Conservation (phyloP, 2,113 vertebrate species). For the Chiloscyllium plagiosum region DNA sequence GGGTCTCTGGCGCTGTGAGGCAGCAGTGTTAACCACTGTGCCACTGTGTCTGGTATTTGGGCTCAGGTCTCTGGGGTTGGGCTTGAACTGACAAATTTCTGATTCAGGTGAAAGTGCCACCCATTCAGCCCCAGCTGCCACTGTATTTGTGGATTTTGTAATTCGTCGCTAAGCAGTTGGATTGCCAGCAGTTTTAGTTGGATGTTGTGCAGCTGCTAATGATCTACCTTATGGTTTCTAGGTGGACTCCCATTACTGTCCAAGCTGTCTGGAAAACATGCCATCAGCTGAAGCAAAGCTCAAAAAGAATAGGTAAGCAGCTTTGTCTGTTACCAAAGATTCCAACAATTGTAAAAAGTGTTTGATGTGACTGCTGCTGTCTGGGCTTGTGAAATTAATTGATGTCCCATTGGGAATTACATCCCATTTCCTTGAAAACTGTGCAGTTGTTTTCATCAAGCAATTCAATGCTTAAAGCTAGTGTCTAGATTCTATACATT, state of each 20-base stretch:
- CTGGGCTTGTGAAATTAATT: neutral
- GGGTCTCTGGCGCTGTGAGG: too few relatives aligned
- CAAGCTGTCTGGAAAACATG: conserved; percentile 98
- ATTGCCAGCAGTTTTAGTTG: neutral
- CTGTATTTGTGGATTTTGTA: neutral
- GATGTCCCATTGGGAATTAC: neutral
- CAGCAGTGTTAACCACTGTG: too few relatives aligned
- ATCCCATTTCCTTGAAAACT: neutral
- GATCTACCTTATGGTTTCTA: conserved; percentile 45
- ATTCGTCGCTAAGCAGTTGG: neutral
- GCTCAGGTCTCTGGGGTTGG: neutral
- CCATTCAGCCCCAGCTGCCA: neutral
- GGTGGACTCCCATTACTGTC: conserved; percentile 98
- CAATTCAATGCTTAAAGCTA: neutral
- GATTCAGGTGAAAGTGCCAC: neutral
- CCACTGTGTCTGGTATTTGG: neutral
- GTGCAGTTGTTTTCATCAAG: neutral
- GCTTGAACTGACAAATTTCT: neutral
- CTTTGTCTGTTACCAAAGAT: neutral
- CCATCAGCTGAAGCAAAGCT: conserved; percentile 97
- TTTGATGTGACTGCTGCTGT: neutral
- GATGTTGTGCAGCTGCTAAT: neutral
- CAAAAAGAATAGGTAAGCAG: conserved; percentile 86
- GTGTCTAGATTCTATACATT: neutral
- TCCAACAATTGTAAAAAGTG: neutral